These are phyloP conservation scores for Zoroaster sp. DNA, from an alignment of 53 echinoderm and acorn worm species.

Conservation along the genomic window DNA sequence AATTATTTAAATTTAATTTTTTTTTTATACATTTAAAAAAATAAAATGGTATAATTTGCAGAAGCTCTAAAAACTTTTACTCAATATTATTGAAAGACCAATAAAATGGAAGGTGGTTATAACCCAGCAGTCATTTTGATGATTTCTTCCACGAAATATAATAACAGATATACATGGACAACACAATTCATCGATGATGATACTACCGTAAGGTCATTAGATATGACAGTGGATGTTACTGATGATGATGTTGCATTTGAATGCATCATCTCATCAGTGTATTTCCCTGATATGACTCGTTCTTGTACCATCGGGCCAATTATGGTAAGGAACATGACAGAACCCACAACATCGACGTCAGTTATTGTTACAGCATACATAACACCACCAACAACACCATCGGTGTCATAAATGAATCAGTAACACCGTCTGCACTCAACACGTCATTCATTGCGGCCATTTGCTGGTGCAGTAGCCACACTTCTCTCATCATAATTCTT, in stretches of 20 bases:
- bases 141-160: background rate
- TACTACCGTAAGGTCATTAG: background rate
- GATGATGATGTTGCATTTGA: background rate
- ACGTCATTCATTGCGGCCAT: background rate
- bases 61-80: background rate
- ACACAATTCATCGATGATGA: background rate
- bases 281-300: background rate
- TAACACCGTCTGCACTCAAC: background rate
- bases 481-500: background rate
- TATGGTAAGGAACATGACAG: background rate
- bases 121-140: constrained; percentile 10
- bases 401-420: too few species aligned
- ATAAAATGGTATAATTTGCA: too few species aligned
- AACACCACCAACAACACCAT: too few species aligned
- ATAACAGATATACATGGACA: background rate
- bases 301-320: background rate
- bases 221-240: background rate
- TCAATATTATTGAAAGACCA: constrained; percentile 15
- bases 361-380: too few species aligned
- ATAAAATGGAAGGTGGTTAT: background rate
- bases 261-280: background rate
- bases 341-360: background rate
- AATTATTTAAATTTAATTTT: too few species aligned
- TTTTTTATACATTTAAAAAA: too few species aligned
- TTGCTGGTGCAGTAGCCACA: background rate